Base-by-base conservation (phyloP, 2,888 invertebrate species). In the Rotaria magnacalcarata region DNA sequence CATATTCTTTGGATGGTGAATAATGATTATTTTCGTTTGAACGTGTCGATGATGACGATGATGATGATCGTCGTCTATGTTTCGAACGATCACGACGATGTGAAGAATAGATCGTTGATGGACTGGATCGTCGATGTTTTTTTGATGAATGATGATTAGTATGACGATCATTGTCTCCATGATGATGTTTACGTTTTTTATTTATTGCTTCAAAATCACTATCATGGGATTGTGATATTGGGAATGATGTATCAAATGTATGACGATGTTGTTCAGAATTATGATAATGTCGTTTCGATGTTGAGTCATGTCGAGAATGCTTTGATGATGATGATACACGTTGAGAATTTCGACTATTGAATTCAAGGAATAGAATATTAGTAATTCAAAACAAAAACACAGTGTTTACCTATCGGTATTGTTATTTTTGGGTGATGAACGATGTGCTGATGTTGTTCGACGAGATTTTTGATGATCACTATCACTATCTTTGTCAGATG, bases 91-190 rank as follows among this genome's bases (percentile, higher is more conserved):
- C 11, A 67, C 27, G 27, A 67, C 11, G 67, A 67, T 41, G 34
- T 41, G 67, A 67, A 34, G 67, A 27, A 41, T 67, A 34, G 34
- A 34, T 34, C 19, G 67, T 16, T 67, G 27, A 67, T 67, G 67
- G 67, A 67, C 67, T 67, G 34, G 67, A 34, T 67, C 67, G 67
- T 27, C 67, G 67, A 67, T 67, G 67, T 67, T 27, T 34, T 67
- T 67, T 67, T 19, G 67, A 34, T 67, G 67, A 67, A 67, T 19
- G 27, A 67, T 34, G 34, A 67, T 52, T 52, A 52, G 0, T 52
- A 52, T 52, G 14, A 52, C 52, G 52, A 52, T 52, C 52, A 14
- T 52, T 52, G 2, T 27, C 27, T 14, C 11, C n/a, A 34, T 67
- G 16, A 54, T 54, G 4, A 21, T 19, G 21, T 34, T 67, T 34